Conservation (phyloP, 2,888 invertebrate species). For the Thymelicus acteon region DNA sequence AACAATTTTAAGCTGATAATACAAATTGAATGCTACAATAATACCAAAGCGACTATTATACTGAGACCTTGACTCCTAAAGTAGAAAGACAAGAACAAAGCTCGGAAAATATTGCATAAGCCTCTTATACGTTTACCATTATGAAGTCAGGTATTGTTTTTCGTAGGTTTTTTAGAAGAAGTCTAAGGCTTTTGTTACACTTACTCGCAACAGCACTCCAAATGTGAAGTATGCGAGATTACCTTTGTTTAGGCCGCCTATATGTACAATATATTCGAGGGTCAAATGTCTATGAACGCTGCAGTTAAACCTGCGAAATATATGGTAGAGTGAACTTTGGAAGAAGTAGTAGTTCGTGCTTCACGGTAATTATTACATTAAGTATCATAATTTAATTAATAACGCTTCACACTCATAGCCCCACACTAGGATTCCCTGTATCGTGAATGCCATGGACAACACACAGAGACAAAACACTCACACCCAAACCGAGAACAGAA, state of each 20-base stretch:
- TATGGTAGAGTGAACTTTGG: no score
- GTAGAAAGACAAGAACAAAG: background rate
- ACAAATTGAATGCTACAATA: background rate
- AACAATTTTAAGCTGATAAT: background rate
- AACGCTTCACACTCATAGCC: no score
- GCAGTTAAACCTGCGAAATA: no score
- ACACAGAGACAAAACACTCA: no score
- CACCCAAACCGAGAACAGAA: no score
- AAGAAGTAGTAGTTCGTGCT: no score
- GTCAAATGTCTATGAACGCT: no score
- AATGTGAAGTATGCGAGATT: background rate
- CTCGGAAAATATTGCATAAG: slow-evolving; percentile 15
- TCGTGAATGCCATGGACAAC: no score
- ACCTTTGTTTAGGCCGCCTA: background rate
- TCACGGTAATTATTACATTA: no score
- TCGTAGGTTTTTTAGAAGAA: background rate
- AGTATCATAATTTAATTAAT: no score
- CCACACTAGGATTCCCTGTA: no score
- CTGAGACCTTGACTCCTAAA: background rate
- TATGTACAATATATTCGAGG: no score
- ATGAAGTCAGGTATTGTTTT: slow-evolving; percentile 1
- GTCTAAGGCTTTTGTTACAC: slow-evolving; percentile 1
- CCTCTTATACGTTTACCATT: slow-evolving; percentile 10
- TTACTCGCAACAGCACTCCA: background rate
- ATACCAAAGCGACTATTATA: background rate